These are phyloP conservation scores for Drosophila algonquin DNA, from an alignment of 2,888 invertebrate genomes.

Conservation along the genomic window DNA sequence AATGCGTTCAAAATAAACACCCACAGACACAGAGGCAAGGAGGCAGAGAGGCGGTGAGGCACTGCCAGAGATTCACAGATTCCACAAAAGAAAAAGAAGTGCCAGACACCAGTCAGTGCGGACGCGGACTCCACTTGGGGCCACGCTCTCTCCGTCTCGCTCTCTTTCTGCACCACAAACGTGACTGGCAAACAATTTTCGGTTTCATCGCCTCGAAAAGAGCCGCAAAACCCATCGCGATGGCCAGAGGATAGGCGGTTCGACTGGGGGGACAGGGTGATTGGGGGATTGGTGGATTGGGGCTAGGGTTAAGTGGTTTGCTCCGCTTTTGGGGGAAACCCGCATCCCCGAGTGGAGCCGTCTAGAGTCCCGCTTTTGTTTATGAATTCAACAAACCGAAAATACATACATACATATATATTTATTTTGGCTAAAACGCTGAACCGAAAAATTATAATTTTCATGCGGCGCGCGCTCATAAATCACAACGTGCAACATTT, in stretches of 20 bases:
- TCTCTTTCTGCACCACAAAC: conserved; percentile 64
- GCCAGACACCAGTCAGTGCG: conserved; percentile 49
- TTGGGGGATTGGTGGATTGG: conserved; percentile 37
- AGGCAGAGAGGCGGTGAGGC: too few relatives aligned
- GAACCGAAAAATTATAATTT: conserved; percentile 43
- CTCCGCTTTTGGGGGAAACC: conserved; percentile 33
- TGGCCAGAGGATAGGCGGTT: background rate
- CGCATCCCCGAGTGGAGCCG: conserved; percentile 38
- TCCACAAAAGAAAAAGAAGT: conserved; percentile 50
- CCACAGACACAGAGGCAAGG: conserved; percentile 48
- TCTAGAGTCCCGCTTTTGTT: conserved; percentile 24
- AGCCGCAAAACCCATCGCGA: conserved; percentile 48
- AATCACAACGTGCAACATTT: conserved; percentile 47
- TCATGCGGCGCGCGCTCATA: conserved; percentile 50
- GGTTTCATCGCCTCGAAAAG: conserved; percentile 55
- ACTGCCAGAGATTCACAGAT: conserved; percentile 20
- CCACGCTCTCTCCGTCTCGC: background rate
- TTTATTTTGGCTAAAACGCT: conserved; percentile 45
- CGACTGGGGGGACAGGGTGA: too few relatives aligned
- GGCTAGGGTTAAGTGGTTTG: conserved; percentile 50
- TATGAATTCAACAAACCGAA: conserved; percentile 43
- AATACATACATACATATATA: conserved; percentile 25
- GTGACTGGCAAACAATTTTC: conserved; percentile 73
- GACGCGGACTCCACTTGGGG: conserved; percentile 4
- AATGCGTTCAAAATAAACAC: conserved; percentile 66